Evolutionary conservation across 2,888 invertebrate genomes (phyloP), one percentile per base, ranked within the genome.

Genomic region (Tetranychus piercei): DNA sequence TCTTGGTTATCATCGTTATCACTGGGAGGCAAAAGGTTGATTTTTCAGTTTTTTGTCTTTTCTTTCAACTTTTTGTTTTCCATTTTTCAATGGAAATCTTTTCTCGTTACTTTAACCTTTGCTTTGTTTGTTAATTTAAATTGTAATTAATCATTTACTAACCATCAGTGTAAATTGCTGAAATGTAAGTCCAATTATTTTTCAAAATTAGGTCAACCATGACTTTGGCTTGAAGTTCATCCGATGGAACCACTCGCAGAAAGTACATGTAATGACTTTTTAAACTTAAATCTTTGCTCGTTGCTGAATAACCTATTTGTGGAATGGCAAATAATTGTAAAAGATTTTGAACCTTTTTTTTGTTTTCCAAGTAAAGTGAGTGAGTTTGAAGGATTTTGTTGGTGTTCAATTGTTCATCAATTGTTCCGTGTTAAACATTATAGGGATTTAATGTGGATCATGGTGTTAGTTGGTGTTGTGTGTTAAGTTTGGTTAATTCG

Each of bases 171-270:
- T 89, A 88, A 71, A 89, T 87, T 22, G 88, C 88, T 70, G 89
- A 88, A 67, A 90, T 88, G 81, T 90, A 90, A 9, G 88, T 89
- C 90, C 90, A 90, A 82, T 89, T 88, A 82, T 87, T 87, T 76
- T 85, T 84, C 76, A 84, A 84, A 71, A 89, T 86, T 76, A 89
- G 83, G 80, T 89, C 88, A 78, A 88, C 84, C 81, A 90, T 86
- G 73, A 88, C 88, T 80, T 88, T 87, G 20, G 89, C 90, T 83
- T 90, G 90, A 82, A 88, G 88, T 79, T 86, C 87, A 83, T 90
- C 90, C 0, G 89, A 88, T 15, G 90, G 90, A 69, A 90, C 90
- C 44, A 90, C 89, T 65, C 90, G 85, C 80, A 89, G 84, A 83
- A 90, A 90, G 79, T 89, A 90, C 79, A 88, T 87, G 83, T 88